These are phyloP conservation scores for Dicaeum eximium DNA, from an alignment of 2,113 vertebrate genomes.

Conservation along the genomic window DNA sequence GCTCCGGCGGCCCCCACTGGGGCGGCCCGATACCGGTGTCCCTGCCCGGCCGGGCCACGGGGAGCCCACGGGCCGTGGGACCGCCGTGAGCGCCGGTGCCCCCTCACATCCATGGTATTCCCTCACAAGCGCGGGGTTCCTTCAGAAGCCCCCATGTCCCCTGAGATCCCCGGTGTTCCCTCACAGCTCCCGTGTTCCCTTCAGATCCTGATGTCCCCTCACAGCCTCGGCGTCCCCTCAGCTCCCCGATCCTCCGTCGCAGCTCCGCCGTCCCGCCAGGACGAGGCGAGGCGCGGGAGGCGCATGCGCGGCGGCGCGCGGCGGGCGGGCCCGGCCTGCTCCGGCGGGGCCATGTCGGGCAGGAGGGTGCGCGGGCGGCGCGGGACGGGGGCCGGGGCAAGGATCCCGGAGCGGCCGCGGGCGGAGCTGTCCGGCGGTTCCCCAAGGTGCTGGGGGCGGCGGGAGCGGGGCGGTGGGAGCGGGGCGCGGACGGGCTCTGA, in stretches of 20 bases:
- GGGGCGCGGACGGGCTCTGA: neutral
- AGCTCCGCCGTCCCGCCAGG: neutral
- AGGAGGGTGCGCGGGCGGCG: neutral
- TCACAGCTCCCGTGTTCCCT: neutral
- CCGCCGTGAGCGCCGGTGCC: accelerated
- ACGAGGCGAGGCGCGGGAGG: neutral
- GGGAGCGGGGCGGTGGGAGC: neutral
- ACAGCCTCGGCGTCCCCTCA: accelerated
- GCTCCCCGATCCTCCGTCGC: accelerated
- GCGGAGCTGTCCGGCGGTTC: neutral
- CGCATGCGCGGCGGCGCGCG: neutral
- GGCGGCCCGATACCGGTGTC: no score
- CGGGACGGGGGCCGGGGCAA: neutral
- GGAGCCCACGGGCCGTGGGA: neutral
- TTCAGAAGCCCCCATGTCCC: no score
- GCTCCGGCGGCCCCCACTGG: accelerated
- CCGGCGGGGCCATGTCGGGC: neutral
- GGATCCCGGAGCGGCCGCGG: neutral
- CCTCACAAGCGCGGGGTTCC: neutral
- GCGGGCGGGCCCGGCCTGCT: neutral
- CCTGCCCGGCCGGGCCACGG: neutral
- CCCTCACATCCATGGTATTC: neutral
- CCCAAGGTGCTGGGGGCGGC: neutral
- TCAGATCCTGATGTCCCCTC: neutral
- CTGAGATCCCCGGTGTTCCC: neutral